Conservation (phyloP, 1,140 invertebrate species). For the Bombus picipes region DNA sequence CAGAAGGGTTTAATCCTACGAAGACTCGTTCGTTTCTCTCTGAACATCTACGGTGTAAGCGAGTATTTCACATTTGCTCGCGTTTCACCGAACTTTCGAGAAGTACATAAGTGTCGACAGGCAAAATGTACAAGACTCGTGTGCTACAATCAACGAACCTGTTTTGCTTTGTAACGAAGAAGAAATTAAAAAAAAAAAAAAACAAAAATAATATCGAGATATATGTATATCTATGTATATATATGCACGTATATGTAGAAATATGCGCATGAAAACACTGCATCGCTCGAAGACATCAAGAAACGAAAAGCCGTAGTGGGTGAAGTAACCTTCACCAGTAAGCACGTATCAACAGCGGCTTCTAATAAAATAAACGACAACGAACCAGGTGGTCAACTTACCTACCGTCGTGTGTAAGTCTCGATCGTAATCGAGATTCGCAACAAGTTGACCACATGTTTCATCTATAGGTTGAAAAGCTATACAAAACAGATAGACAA, state of each 20-base stretch:
- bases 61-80: slow-evolving; percentile 27
- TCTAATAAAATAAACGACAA: slow-evolving; percentile 52
- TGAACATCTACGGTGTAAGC: background rate
- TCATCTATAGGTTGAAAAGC: slow-evolving; percentile 28
- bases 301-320: slow-evolving; percentile 60
- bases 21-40: slow-evolving; percentile 6
- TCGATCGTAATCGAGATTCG: slow-evolving; percentile 10
- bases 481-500: slow-evolving; percentile 53
- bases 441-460: slow-evolving; percentile 39
- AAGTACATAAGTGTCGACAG: slow-evolving; percentile 35
- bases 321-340: slow-evolving; percentile 42
- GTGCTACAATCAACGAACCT: slow-evolving; percentile 46
- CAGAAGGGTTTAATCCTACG: background rate
- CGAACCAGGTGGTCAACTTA: slow-evolving; percentile 60
- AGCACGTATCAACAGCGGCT: slow-evolving; percentile 65
- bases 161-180: slow-evolving; percentile 8
- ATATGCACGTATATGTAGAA: slow-evolving; percentile 25
- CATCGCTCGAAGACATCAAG: slow-evolving; percentile 57
- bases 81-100: slow-evolving; percentile 24
- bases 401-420: slow-evolving; percentile 58
- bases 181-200: background rate
- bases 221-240: slow-evolving; percentile 5
- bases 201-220: slow-evolving; percentile 16
- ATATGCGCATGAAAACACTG: slow-evolving; percentile 55
- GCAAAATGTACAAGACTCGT: slow-evolving; percentile 21